These are phyloP conservation scores for Mesaphorura yosii DNA, from an alignment of 1,140 invertebrate genomes.

Conservation along the genomic window DNA sequence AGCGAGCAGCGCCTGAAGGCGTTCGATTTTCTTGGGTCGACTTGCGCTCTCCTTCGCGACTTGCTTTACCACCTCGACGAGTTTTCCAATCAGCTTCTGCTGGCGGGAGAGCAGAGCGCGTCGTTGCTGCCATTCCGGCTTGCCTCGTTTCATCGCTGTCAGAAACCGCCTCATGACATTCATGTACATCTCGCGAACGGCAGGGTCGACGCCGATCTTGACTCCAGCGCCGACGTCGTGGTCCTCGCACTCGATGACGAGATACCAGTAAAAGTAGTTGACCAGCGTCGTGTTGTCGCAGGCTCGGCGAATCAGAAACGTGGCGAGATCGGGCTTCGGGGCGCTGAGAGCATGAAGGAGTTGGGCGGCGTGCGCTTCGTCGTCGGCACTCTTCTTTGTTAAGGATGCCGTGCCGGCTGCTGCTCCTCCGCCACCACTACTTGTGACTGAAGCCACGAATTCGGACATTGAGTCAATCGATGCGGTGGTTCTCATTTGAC, in stretches of 20 bases:
- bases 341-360: too few relatives aligned
- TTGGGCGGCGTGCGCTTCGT: too few relatives aligned
- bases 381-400: too few relatives aligned
- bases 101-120: slow-evolving; percentile 63
- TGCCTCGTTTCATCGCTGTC: slow-evolving; percentile 46
- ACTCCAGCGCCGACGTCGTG: slow-evolving; percentile 42
- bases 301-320: slow-evolving; percentile 80
- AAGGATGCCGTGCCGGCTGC: too few relatives aligned
- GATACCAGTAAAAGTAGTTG: slow-evolving; percentile 96
- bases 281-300: slow-evolving; percentile 78
- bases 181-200: slow-evolving; percentile 72
- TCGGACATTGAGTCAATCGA: too few relatives aligned
- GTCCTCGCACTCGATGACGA: slow-evolving; percentile 82
- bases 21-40: slow-evolving; percentile 80
- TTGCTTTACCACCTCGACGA: slow-evolving; percentile 78
- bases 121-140: slow-evolving; percentile 54
- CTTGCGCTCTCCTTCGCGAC: slow-evolving; percentile 87
- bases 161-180: slow-evolving; percentile 79
- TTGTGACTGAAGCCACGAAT: too few relatives aligned
- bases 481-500: too few relatives aligned
- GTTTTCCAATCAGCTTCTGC: slow-evolving; percentile 78
- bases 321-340: slow-evolving; percentile 56
- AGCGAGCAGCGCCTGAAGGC: slow-evolving; percentile 65
- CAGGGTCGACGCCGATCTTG: slow-evolving; percentile 60
- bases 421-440: too few relatives aligned